Evolutionary conservation across 2,797 vertebrate species (phyloP), one percentile per base, ranked within the genome.

Genomic region (Enteromius mattozi): DNA sequence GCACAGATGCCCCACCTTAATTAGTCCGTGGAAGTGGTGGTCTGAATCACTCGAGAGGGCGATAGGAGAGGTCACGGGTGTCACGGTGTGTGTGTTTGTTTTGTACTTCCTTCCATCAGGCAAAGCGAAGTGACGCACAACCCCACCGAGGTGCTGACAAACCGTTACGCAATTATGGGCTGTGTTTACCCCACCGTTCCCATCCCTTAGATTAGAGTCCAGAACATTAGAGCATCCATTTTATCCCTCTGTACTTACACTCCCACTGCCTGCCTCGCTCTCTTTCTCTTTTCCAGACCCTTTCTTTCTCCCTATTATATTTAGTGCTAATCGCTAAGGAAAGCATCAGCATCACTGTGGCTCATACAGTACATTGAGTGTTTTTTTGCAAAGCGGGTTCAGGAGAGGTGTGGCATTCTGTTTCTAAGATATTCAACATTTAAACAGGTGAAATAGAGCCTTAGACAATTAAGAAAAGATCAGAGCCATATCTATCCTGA

Each of bases 101-200:
- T 74, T 69, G 76, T 77, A 65, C 74, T 74, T 86, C 69, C 63
- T 69, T 84, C 74, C 61, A 84, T 89, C 87, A 88, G 80, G 77
- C 61, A 19, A 63, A 82, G 76, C 27, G 66, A 88, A 65, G 79
- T 90, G 87, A 91, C 88, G 82, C 86, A 86, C 75, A 86, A 71
- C 37, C 71, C 78, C 72, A 68, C 49, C 45, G 79, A 86, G 80
- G 51, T 69, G 40, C 79, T 85, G 86, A 89, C 85, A 83, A 77
- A 74, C 86, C 56, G 63, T 72, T 85, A 86, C 71, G 84, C 86
- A 89, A 88, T 89, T 88, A 90, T n/a, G 69, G 72, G 24, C 49
- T 30, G 47, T 83, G 80, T 87, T 85, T 89, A 87, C 88, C 65
- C 61, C 74, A 49, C n/a, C 51, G 54, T 45, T 68, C 54, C 24